Percentiles rank a stretch among this genome's conserved stretches.
Evolutionary conservation across 2,113 vertebrate species (phyloP).

Genomic region (Lophochroa leadbeateri): DNA sequence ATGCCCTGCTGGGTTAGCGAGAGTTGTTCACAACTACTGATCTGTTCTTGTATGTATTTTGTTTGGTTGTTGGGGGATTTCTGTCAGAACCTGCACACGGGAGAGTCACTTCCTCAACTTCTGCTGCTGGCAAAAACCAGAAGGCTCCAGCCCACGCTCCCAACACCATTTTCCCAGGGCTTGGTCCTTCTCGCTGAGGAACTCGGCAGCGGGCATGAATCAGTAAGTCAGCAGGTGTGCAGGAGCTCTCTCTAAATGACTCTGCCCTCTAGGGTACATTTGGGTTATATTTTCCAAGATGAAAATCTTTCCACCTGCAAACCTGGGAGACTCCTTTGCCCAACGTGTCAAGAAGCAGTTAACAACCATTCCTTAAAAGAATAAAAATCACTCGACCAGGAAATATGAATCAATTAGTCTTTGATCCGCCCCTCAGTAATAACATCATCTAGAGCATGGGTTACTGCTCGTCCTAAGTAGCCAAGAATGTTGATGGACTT

Average conservation of each 20-base stretch:
- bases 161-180: not conserved
- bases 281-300: constrained; percentile 51
- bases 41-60: not conserved
- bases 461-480: not conserved
- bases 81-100: not conserved
- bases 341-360: not conserved
- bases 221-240: not conserved
- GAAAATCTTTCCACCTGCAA: constrained; percentile 32
- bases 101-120: not conserved
- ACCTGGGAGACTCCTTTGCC: not conserved
- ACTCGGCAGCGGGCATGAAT: not conserved
- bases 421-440: constrained; percentile 32
- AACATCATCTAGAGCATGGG: not conserved
- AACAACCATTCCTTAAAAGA: not conserved
- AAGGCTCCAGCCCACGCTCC: not conserved
- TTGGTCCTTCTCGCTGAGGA: not conserved
- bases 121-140: not conserved
- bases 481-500: not conserved
- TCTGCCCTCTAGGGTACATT: constrained; percentile 69
- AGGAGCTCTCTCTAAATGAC: constrained; percentile 52
- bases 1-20: fast-evolving
- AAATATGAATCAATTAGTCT: constrained; percentile 44
- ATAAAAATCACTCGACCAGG: not conserved
- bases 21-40: not conserved
- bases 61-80: not conserved